These are phyloP conservation scores for Himalopsyche japonica DNA, from an alignment of 2,888 invertebrate genomes.

Conservation along the genomic window DNA sequence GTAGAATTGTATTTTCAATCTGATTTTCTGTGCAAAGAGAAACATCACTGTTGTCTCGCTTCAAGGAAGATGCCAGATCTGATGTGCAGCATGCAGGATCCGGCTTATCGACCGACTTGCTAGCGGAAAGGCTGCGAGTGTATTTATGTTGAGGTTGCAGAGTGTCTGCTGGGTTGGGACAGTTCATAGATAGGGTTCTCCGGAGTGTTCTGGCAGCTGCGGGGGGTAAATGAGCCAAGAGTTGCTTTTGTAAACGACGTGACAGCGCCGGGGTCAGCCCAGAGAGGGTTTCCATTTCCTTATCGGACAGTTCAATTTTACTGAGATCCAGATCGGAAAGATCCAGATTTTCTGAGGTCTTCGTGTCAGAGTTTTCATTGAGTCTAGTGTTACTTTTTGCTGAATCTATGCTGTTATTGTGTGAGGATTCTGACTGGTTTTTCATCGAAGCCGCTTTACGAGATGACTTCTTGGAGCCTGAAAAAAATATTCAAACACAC, in stretches of 20 bases:
- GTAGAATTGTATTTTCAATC: background rate
- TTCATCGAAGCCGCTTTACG: conserved; percentile 22
- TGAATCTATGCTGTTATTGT: conserved; percentile 45
- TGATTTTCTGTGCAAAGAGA: background rate
- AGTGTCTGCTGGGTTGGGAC: conserved; percentile 33
- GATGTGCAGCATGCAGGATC: conserved; percentile 15
- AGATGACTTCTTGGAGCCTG: conserved; percentile 48
- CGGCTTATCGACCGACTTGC: conserved; percentile 42
- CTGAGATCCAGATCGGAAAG: conserved; percentile 69
- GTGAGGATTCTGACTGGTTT: conserved; percentile 8
- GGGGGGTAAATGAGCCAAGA: conserved; percentile 70
- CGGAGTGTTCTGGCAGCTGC: conserved; percentile 69
- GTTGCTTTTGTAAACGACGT: conserved; percentile 71
- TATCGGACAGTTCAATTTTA: conserved; percentile 69
- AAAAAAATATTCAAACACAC: conserved; percentile 58
- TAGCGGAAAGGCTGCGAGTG: conserved; percentile 43
- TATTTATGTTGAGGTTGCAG: conserved; percentile 38
- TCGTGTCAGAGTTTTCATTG: background rate
- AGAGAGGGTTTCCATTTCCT: conserved; percentile 70
- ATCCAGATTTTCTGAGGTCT: conserved; percentile 48
- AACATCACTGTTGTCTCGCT: background rate
- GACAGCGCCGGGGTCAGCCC: conserved; percentile 73
- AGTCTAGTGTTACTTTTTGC: conserved; percentile 35
- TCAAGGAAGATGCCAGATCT: background rate
- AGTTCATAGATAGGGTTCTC: conserved; percentile 64